These are phyloP conservation scores for Peromyscus melanophrys DNA, from an alignment of 2,797 vertebrate genomes.

Conservation along the genomic window DNA sequence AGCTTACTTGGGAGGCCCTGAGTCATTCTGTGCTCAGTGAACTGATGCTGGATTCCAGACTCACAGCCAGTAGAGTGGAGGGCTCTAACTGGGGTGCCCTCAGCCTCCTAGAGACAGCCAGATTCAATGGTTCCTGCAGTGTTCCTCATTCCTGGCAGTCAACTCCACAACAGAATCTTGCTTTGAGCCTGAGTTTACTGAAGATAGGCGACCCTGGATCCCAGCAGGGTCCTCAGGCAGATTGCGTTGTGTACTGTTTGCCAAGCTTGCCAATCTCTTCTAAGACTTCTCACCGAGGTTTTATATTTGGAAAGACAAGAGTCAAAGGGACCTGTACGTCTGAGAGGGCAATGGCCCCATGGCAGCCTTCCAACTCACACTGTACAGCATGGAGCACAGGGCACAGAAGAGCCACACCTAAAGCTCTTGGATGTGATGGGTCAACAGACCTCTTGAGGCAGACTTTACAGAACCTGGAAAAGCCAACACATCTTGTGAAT, in stretches of 20 bases:
- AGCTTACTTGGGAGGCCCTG: neutral
- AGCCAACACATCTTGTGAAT: no score
- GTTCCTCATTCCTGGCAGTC: neutral
- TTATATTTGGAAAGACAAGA: neutral
- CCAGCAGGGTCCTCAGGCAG: neutral
- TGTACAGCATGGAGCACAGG: neutral
- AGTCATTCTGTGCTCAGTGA: neutral
- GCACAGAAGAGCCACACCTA: neutral
- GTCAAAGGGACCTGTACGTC: neutral
- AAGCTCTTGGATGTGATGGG: neutral
- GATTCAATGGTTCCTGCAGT: neutral
- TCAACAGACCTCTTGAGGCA: no score
- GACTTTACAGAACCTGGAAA: neutral
- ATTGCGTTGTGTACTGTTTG: neutral
- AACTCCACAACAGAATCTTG: neutral
- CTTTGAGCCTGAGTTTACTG: neutral
- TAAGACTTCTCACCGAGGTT: neutral
- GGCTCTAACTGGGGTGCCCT: neutral
- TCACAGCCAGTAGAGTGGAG: neutral
- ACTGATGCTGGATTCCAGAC: neutral
- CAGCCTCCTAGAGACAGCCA: neutral
- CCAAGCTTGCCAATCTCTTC: neutral
- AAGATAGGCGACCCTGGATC: neutral
- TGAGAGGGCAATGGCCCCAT: neutral
- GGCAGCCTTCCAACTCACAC: neutral